Conservation (phyloP, 2,113 vertebrate genomes). For the Charina bottae region DNA sequence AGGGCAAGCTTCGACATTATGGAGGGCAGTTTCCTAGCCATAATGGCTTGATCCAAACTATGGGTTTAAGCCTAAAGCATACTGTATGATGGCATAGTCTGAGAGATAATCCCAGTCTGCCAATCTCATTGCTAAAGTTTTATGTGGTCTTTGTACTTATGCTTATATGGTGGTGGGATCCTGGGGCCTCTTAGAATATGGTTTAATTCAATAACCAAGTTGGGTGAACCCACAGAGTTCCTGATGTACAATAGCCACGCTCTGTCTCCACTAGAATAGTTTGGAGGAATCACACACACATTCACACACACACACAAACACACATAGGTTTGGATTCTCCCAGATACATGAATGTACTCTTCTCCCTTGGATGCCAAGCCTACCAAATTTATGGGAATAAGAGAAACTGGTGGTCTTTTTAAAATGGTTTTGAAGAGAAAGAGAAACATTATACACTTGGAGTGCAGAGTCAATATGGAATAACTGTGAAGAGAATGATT, state of each 20-base stretch:
- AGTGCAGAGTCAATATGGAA: background rate
- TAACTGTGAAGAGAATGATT: background rate
- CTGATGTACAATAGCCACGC: background rate
- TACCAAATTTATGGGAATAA: background rate
- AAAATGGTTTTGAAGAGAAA: background rate
- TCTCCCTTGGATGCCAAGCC: background rate
- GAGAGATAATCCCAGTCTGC: background rate
- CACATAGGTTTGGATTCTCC: background rate
- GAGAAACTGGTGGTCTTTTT: background rate
- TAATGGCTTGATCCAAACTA: background rate
- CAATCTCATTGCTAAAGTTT: background rate
- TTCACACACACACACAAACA: background rate
- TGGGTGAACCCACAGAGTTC: background rate
- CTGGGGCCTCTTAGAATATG: background rate
- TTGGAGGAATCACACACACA: background rate
- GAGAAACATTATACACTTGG: background rate
- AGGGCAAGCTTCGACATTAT: too few relatives aligned
- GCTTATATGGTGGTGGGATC: background rate
- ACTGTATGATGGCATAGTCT: background rate
- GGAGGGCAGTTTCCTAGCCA: too few relatives aligned
- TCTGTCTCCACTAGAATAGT: background rate
- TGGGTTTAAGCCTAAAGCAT: background rate
- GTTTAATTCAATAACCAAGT: background rate
- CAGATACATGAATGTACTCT: background rate
- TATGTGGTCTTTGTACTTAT: background rate